phyloP scores from a whole-genome alignment of 2,888 invertebrate genomes.

The Drosophila infuscata region DNA sequence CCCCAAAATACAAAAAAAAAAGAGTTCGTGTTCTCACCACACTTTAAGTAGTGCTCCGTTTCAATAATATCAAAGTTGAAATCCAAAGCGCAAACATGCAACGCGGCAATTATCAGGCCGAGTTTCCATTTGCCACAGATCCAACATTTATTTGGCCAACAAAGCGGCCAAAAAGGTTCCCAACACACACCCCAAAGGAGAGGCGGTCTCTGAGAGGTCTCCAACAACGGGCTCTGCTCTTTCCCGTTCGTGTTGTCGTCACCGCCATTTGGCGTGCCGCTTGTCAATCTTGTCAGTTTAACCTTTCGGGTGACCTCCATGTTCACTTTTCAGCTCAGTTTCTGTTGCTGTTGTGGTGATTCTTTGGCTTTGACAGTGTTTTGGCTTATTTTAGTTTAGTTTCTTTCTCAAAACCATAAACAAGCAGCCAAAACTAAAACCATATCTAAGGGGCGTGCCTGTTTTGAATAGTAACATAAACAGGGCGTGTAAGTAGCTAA shows the following conservation, averaged over 20 bases:
- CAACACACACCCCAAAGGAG: constrained; percentile 32
- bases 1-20: constrained; percentile 14
- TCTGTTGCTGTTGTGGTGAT: constrained; percentile 28
- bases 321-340: constrained; percentile 52
- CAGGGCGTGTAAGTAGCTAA: constrained; percentile 19
- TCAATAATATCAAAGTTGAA: constrained; percentile 74
- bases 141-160: constrained; percentile 48
- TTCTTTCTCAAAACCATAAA: not conserved
- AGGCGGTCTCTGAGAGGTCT: not conserved
- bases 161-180: constrained; percentile 52
- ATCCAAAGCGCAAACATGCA: constrained; percentile 65
- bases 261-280: constrained; percentile 55
- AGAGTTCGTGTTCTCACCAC: constrained; percentile 64
- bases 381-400: constrained; percentile 7
- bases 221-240: constrained; percentile 1
- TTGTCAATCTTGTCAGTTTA: constrained; percentile 79
- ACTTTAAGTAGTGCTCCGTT: constrained; percentile 24
- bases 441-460: constrained; percentile 36
- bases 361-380: constrained; percentile 30
- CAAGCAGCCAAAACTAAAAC: constrained; percentile 1
- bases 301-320: constrained; percentile 75
- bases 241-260: constrained; percentile 43
- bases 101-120: constrained; percentile 68
- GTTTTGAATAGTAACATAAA: constrained; percentile 16
- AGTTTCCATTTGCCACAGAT: constrained; percentile 29